Conservation (phyloP, 2,888 invertebrate species). For the Eupithecia insigniata region DNA sequence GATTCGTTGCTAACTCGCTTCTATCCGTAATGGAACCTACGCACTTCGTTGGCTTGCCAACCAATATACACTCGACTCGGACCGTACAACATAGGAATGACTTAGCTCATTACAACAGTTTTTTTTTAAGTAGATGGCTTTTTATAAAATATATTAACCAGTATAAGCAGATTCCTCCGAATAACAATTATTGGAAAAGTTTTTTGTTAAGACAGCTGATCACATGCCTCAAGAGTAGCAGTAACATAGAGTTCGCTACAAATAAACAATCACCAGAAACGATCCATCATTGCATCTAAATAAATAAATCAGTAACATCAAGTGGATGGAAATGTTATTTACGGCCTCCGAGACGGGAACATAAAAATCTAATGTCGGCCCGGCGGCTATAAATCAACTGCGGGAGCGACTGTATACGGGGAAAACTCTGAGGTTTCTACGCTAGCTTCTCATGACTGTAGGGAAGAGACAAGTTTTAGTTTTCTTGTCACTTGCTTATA, state of each 20-base stretch:
- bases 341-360: slow-evolving; percentile 72
- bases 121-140: too few relatives aligned
- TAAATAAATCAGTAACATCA: slow-evolving; percentile 74
- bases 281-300: slow-evolving; percentile 72
- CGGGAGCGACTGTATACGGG: slow-evolving; percentile 56
- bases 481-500: neutral
- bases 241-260: slow-evolving; percentile 14
- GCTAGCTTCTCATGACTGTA: slow-evolving; percentile 64
- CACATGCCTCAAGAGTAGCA: neutral
- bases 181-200: neutral
- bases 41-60: neutral
- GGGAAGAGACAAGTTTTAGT: neutral
- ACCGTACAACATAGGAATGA: neutral
- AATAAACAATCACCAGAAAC: slow-evolving; percentile 40
- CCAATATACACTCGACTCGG: neutral
- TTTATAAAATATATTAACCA: neutral
- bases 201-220: slow-evolving; percentile 1
- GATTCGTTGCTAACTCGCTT: too few relatives aligned
- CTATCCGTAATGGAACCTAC: too few relatives aligned
- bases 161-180: neutral
- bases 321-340: slow-evolving; percentile 65
- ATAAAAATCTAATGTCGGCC: slow-evolving; percentile 76
- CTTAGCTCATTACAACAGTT: neutral
- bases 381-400: slow-evolving; percentile 42
- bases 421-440: slow-evolving; percentile 71